Base-by-base conservation (phyloP, 2,888 invertebrate species). In the Drosophila cognata region DNA sequence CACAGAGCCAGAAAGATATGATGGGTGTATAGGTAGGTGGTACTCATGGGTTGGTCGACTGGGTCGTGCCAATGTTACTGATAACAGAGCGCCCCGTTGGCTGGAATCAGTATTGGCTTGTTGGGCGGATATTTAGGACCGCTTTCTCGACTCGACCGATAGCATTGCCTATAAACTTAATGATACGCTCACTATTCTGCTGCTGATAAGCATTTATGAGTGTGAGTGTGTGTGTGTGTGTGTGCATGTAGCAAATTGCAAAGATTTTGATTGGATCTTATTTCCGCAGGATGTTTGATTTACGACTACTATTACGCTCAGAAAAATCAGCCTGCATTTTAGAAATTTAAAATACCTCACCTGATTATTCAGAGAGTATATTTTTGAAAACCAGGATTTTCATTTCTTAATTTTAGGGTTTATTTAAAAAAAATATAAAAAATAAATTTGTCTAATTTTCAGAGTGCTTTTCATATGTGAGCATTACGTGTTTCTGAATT, bases 51-150 rank as follows among this genome's bases (percentile, higher is more conserved):
- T 35, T 77, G 63, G 80, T 35, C 63, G 62, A 55, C 64, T 58
- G 68, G 56, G 38, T 56, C 46, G 66, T 65, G 67, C 63, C 55
- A 67, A 71, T 69, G 62, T 63, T 57, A 46, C 88, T 74, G 89
- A 85, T 85, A 89, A 88, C 75, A 25, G 43, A 69, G 68, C 74
- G 71, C 60, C 66, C 63, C 58, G 62, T 68, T 74, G 75, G 75
- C 69, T 78, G 67, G 7, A 56, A 28, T 28, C 18, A 28, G n/a
- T 28, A 38, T 48, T 62, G 36, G 25, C 35, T 25, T 55, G 36
- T 36, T 59, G 25, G 5, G 21, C 21, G 16, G 35, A 48, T 60
- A 16, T 38, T 25, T 33, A 16, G 43, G 56, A 58, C 31, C 43
- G 21, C 13, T 50, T 51, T 52, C 36, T 43, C 29, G 29, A 61